A percentile compares a stretch with the other conserved stretches of the same genome.
Conservation (phyloP, 2,113 vertebrate species). For the Hyla sarda region DNA sequence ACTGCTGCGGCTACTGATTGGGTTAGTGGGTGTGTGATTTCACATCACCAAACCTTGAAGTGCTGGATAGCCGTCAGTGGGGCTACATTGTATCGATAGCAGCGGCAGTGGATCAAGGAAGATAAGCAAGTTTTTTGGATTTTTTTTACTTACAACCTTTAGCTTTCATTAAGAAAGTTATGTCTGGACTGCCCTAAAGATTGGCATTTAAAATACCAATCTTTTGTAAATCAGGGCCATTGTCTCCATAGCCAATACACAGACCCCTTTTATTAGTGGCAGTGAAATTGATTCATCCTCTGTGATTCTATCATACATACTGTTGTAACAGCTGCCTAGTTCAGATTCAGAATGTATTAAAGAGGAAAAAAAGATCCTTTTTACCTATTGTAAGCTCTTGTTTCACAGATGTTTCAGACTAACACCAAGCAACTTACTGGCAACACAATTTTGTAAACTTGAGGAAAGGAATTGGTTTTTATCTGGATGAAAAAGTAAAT, state of each 20-base stretch:
- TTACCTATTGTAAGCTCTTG: conserved; percentile 3
- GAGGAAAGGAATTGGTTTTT: conserved; percentile 67
- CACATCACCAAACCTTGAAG: too few relatives aligned
- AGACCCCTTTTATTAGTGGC: neutral
- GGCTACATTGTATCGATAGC: too few relatives aligned
- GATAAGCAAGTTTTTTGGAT: too few relatives aligned
- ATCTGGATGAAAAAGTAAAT: conserved; percentile 64
- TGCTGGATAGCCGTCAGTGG: too few relatives aligned
- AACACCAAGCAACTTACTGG: neutral
- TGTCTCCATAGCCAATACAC: neutral
- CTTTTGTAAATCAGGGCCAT: too few relatives aligned
- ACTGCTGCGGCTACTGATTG: too few relatives aligned
- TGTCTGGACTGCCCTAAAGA: too few relatives aligned
- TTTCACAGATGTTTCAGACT: neutral
- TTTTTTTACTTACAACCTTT: too few relatives aligned
- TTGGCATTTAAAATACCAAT: too few relatives aligned
- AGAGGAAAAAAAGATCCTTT: neutral
- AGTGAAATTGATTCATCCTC: neutral
- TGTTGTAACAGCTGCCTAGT: conserved; percentile 5
- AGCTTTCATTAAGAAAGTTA: too few relatives aligned
- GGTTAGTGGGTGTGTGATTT: too few relatives aligned
- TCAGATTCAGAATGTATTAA: neutral
- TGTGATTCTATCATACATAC: neutral
- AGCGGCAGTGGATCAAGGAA: too few relatives aligned
- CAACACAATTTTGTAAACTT: conserved; percentile 32